These are phyloP conservation scores for Glyphotaelius pellucidus DNA, from an alignment of 2,888 invertebrate species.

Conservation along the genomic window DNA sequence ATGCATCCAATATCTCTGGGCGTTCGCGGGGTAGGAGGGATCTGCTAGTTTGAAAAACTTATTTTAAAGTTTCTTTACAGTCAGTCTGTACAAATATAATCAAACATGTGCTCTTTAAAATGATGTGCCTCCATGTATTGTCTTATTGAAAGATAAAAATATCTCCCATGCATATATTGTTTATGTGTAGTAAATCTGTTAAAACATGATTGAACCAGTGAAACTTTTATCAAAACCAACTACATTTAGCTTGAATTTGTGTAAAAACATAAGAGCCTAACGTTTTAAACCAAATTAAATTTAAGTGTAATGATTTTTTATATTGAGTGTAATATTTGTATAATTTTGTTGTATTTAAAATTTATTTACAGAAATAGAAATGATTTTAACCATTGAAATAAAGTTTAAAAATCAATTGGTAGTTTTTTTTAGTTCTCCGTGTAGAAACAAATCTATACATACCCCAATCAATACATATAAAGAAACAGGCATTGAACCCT, in stretches of 20 bases:
- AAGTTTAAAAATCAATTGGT: background rate
- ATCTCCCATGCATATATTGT: background rate
- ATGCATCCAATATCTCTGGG: no score
- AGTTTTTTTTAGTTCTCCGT: background rate
- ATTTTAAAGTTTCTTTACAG: no score
- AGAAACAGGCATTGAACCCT: no score
- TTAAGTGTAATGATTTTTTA: background rate
- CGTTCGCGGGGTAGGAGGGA: no score
- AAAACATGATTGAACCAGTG: background rate
- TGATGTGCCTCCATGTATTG: no score
- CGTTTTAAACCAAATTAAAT: constrained; percentile 9
- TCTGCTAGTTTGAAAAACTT: no score
- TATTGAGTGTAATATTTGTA: background rate
- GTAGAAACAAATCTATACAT: no score
- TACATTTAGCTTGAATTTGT: background rate
- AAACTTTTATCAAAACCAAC: background rate
- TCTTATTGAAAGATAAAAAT: background rate
- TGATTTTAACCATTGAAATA: constrained; percentile 24
- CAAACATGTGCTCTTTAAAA: no score
- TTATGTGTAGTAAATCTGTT: background rate
- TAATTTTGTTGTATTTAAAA: background rate
- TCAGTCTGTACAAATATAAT: no score
- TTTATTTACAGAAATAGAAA: constrained; percentile 16
- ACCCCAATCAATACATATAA: no score
- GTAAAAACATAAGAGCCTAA: background rate